A percentile compares a stretch with the other conserved stretches of the same genome.
Conservation (phyloP, 1,140 invertebrate genomes). For the Dinoponera quadriceps region DNA sequence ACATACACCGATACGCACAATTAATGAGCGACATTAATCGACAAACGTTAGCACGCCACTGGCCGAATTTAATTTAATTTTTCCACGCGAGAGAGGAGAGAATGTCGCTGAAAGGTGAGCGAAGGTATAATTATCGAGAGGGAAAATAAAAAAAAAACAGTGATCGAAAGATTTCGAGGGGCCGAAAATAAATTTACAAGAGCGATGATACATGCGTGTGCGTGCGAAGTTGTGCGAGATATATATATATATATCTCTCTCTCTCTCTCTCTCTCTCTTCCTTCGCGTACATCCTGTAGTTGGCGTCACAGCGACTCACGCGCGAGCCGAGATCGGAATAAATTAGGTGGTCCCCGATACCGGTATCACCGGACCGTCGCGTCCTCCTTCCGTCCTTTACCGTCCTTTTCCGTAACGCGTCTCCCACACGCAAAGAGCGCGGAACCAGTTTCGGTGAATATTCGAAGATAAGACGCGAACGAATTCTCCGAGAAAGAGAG, state of each 20-base stretch:
- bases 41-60: too few species aligned
- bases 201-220: background rate
- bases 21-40: too few species aligned
- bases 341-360: slow-evolving; percentile 22
- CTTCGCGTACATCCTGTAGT: slow-evolving; percentile 16
- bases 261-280: slow-evolving; percentile 4
- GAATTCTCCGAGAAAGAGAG: background rate
- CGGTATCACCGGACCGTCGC: background rate
- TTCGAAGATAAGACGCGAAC: slow-evolving; percentile 12
- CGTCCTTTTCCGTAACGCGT: slow-evolving; percentile 27
- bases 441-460: slow-evolving; percentile 44
- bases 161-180: background rate
- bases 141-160: background rate
- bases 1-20: too few species aligned
- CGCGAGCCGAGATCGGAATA: slow-evolving; percentile 34
- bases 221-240: slow-evolving; percentile 30
- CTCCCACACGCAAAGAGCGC: background rate
- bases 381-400: slow-evolving; percentile 6
- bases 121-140: background rate
- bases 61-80: too few species aligned
- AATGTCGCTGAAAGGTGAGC: too few species aligned
- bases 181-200: slow-evolving; percentile 30
- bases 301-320: background rate
- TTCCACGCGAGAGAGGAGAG: too few species aligned
- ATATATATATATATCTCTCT: background rate